Evolutionary conservation across 2,888 invertebrate species (phyloP).

Genomic region (Perithous albicinctus): DNA sequence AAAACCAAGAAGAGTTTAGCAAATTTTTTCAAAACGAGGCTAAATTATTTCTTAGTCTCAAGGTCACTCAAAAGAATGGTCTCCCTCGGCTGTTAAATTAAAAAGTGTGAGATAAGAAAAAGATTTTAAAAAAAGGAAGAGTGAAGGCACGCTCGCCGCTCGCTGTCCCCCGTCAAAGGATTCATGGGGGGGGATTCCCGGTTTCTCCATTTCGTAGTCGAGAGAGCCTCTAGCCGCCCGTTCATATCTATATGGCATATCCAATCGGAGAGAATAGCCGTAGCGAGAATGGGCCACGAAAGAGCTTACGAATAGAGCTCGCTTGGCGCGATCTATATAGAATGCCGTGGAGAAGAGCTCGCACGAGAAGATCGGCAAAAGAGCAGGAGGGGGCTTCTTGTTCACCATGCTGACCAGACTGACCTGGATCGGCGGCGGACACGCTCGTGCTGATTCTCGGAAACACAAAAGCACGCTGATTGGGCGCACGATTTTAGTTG

Average conservation of each 20-base stretch:
- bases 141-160: slow-evolving; percentile 14
- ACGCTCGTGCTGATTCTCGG: slow-evolving; percentile 69
- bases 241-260: slow-evolving; percentile 72
- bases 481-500: slow-evolving; percentile 72
- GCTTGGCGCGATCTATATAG: slow-evolving; percentile 13
- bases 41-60: slow-evolving; percentile 11
- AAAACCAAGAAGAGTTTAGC: not conserved
- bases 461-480: slow-evolving; percentile 73
- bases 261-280: slow-evolving; percentile 73
- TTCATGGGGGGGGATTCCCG: slow-evolving; percentile 67
- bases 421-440: slow-evolving; percentile 64
- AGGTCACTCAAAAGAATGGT: slow-evolving; percentile 31
- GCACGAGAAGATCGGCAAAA: slow-evolving; percentile 14
- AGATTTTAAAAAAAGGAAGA: slow-evolving; percentile 29
- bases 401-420: slow-evolving; percentile 60
- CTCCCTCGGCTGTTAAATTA: slow-evolving; percentile 39
- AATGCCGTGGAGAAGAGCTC: slow-evolving; percentile 14
- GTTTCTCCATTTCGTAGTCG: slow-evolving; percentile 71
- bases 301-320: slow-evolving; percentile 50
- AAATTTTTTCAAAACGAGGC: not conserved
- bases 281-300: slow-evolving; percentile 66
- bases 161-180: slow-evolving; percentile 61
- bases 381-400: slow-evolving; percentile 20
- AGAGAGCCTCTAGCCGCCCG: slow-evolving; percentile 57
- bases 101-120: slow-evolving; percentile 48